These are phyloP conservation scores for Numenius phaeopus DNA, from an alignment of 2,797 vertebrate species.

Conservation along the genomic window DNA sequence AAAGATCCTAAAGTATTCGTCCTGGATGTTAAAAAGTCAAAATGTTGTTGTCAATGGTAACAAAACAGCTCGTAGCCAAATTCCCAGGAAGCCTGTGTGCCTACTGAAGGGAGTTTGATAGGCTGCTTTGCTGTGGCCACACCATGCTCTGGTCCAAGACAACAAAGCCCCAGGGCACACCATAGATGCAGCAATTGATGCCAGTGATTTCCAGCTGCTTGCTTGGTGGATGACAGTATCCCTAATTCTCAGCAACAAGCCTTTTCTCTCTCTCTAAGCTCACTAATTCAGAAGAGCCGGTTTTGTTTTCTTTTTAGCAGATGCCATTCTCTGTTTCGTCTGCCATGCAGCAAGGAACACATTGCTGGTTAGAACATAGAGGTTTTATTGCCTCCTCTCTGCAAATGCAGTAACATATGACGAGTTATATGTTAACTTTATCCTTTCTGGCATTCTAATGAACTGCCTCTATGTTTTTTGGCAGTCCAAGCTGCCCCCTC, in stretches of 20 bases:
- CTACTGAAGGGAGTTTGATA: background rate
- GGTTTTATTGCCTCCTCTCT: background rate
- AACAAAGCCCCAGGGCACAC: background rate
- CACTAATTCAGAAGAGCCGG: fast-evolving
- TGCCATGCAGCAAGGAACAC: background rate
- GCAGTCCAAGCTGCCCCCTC: background rate
- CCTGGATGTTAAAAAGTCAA: background rate
- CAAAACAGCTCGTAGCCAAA: background rate
- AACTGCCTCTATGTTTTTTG: background rate
- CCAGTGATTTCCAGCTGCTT: background rate
- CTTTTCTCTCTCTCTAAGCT: background rate
- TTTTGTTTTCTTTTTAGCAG: background rate
- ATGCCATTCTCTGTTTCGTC: background rate
- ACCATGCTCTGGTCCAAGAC: background rate
- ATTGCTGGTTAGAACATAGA: background rate
- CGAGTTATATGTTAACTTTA: background rate
- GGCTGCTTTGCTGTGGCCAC: background rate
- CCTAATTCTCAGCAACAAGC: background rate
- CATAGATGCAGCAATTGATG: background rate
- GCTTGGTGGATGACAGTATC: background rate
- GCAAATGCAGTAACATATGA: background rate
- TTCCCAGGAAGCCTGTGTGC: background rate
- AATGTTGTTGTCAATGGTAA: background rate
- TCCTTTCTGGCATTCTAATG: background rate
- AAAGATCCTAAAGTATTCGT: background rate